Base-by-base conservation (phyloP, 1,140 invertebrate genomes). In the Calephelis virginiensis region DNA sequence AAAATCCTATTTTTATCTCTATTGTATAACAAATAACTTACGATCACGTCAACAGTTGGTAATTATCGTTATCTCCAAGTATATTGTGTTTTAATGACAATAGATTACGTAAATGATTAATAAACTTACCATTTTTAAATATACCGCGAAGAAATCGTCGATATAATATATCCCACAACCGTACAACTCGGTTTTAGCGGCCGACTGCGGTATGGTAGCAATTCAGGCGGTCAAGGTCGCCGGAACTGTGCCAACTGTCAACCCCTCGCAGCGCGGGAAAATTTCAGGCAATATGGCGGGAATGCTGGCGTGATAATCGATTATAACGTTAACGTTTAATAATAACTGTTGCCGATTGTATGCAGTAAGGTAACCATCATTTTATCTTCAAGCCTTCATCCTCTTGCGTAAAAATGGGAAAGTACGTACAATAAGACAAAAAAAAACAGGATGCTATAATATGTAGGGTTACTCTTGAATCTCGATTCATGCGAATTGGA, bases 211-310 rank as follows among this genome's bases (percentile, higher is more conserved):
- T 64, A 45, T 49, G 60, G 64, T 67, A 63, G 66, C 65, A 72
- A n/a, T 63, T 63, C 69, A 71, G 17, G 71, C 81, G 86, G 86
- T 86, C 86, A 89, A 87, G 86, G 86, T 62, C 82, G 70, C 56
- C 75, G 72, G 83, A 89, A 89, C 75, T 83, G 83, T 86, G 85
- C 81, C 86, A 89, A 72, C 73, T 73, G 75, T 70, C 76, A 74
- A 75, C 72, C 72, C 68, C 71, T 74, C 78, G 80, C 72, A 80
- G 81, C 82, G 85, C 83, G 85, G 83, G 85, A 88, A 88, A 85
- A 45, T 76, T 78, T 71, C 68, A 63, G 64, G 38, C 17, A 60
- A 66, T 49, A n/a, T 74, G 76, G 75, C 79, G 79, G 75, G 74
- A 79, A 76, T 40, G 46, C n/a, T 11, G 17, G 46, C 13, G n/a